A percentile compares a stretch with the other conserved stretches of the same genome.
These are phyloP conservation scores for Xestia c-nigrum DNA, from an alignment of 2,888 invertebrate species.

Conservation along the genomic window DNA sequence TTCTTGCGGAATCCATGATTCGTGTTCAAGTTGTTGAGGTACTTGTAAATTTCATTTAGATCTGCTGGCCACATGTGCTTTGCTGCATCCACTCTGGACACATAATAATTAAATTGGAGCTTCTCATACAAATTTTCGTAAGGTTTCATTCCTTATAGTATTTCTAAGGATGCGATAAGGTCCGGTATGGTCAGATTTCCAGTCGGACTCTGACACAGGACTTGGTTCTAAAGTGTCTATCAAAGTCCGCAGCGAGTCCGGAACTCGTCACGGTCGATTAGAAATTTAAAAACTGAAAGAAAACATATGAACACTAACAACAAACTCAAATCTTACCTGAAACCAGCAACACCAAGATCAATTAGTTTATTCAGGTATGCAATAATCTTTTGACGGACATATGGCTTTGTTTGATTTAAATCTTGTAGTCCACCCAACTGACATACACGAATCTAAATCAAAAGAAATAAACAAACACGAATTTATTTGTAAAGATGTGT, in stretches of 20 bases:
- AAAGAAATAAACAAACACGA: neutral
- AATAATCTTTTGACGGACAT: slow-evolving; percentile 92
- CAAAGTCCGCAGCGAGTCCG: neutral
- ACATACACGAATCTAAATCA: slow-evolving; percentile 91
- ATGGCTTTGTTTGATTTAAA: slow-evolving; percentile 92
- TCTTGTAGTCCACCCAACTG: slow-evolving; percentile 94
- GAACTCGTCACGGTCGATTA: no score
- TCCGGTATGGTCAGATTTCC: neutral
- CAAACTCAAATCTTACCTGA: slow-evolving; percentile 83
- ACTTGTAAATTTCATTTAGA: slow-evolving; percentile 91
- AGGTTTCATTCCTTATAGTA: neutral
- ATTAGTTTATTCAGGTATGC: slow-evolving; percentile 92
- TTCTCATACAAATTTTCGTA: no score
- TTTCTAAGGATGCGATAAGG: neutral
- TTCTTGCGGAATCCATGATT: slow-evolving; percentile 91
- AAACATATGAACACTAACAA: neutral
- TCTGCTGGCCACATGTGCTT: slow-evolving; percentile 95
- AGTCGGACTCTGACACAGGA: neutral
- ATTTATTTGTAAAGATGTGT: neutral
- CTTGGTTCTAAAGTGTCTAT: neutral
- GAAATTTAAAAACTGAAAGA: neutral
- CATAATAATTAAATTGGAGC: neutral
- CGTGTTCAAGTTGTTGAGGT: slow-evolving; percentile 90
- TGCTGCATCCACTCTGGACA: slow-evolving; percentile 93
- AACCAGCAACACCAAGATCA: slow-evolving; percentile 93